These are phyloP conservation scores for Chionomys nivalis DNA, from an alignment of 2,113 vertebrate genomes.

Conservation along the genomic window DNA sequence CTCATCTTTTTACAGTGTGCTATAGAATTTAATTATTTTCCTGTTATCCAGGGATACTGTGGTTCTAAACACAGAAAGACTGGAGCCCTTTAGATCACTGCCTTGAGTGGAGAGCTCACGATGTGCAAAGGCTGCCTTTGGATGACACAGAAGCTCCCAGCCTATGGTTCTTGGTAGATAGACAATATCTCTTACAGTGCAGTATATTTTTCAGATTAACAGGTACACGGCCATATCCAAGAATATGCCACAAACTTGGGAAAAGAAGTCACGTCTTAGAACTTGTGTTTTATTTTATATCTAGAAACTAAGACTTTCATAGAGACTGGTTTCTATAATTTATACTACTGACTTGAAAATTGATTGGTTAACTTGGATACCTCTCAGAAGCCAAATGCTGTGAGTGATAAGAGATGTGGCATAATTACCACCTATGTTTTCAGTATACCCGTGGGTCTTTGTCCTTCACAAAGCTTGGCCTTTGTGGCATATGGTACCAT, in stretches of 20 bases:
- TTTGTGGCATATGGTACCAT: not conserved
- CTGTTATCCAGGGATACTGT: not conserved
- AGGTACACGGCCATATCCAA: not conserved
- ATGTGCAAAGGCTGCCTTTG: not conserved
- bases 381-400: not conserved
- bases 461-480: not conserved
- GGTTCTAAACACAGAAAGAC: not conserved
- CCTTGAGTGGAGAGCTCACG: not conserved
- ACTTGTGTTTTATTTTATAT: not conserved
- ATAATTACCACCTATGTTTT: not conserved
- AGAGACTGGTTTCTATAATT: not conserved
- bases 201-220: not conserved
- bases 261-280: not conserved
- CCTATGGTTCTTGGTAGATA: not conserved
- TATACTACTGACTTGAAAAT: not conserved
- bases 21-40: not conserved
- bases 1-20: not conserved
- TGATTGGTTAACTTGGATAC: not conserved
- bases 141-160: not conserved
- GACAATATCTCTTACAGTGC: not conserved
- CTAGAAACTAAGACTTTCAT: slow-evolving; percentile 9
- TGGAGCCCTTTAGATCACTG: not conserved
- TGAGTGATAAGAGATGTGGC: not conserved
- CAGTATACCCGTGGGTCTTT: not conserved
- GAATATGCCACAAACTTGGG: not conserved